Percentiles rank a stretch among this genome's conserved stretches.
Evolutionary conservation across 2,113 vertebrate genomes (phyloP).

Genomic region (Oreotrochilus melanogaster): DNA sequence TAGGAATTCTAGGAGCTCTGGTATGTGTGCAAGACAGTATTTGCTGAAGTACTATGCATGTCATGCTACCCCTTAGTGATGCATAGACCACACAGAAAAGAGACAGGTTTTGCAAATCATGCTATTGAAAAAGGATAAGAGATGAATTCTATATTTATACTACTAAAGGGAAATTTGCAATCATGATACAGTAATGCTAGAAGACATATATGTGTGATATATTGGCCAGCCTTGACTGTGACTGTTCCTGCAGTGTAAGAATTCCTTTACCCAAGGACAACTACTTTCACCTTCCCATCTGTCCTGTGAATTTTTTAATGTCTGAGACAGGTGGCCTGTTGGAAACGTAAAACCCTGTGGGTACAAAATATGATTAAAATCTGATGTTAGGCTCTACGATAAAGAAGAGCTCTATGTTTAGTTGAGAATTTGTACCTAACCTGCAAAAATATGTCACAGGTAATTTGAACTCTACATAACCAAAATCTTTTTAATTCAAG

Average conservation of each 20-base stretch:
- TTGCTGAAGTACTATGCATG: conserved; percentile 30
- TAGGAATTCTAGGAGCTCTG: neutral
- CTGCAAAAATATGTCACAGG: conserved; percentile 77
- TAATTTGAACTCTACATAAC: conserved; percentile 74
- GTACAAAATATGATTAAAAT: conserved; percentile 91
- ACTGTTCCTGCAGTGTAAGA: conserved; percentile 76
- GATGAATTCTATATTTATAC: conserved; percentile 67
- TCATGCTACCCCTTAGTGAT: conserved; percentile 21
- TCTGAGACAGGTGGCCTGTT: conserved; percentile 89
- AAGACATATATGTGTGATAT: conserved; percentile 57
- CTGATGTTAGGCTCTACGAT: conserved; percentile 81
- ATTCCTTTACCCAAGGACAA: conserved; percentile 89
- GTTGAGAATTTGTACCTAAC: conserved; percentile 76
- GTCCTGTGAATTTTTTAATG: conserved; percentile 88
- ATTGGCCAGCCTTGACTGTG: conserved; percentile 73
- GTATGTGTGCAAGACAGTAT: neutral
- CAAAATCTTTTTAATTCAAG: conserved; percentile 75
- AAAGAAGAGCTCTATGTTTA: conserved; percentile 80
- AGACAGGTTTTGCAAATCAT: conserved; percentile 42
- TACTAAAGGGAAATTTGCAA: conserved; percentile 65
- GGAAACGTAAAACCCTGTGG: conserved; percentile 86
- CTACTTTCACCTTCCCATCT: conserved; percentile 90
- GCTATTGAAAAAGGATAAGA: conserved; percentile 41
- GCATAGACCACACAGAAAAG: conserved; percentile 48
- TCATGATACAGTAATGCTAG: conserved; percentile 49